A percentile compares a stretch with the other conserved stretches of the same genome.
phyloP scores from a whole-genome alignment of 2,797 vertebrate genomes.

The Monodelphis domestica region DNA sequence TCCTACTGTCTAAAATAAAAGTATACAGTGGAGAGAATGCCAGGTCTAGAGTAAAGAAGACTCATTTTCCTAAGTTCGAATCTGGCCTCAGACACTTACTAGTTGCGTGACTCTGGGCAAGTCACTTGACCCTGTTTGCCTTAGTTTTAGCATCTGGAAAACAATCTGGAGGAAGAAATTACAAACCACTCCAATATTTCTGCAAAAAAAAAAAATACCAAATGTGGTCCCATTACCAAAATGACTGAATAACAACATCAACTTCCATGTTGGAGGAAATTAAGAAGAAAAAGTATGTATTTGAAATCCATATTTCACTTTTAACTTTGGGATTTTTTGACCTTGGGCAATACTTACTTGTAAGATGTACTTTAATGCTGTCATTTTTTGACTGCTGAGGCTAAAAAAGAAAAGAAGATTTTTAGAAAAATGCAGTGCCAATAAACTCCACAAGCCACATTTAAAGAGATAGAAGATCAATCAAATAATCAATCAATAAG shows the following conservation, averaged over 20 bases:
- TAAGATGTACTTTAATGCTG: conserved; percentile 60
- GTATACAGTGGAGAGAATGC: no score
- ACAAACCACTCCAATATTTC: no score
- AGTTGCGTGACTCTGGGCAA: no score
- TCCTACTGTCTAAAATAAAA: conserved; percentile 12
- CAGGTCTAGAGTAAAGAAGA: no score
- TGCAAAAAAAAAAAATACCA: no score
- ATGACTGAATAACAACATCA: background rate
- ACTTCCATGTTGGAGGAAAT: conserved; percentile 18
- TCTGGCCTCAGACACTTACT: no score
- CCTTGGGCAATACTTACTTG: conserved; percentile 67
- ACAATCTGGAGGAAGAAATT: no score
- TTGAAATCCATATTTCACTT: background rate
- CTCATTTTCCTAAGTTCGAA: no score
- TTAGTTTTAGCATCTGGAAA: no score
- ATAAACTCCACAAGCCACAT: background rate
- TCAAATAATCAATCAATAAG: background rate
- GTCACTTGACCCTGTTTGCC: no score
- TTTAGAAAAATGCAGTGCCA: conserved; percentile 38
- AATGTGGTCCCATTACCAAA: no score
- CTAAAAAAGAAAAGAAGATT: conserved; percentile 20
- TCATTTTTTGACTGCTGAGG: conserved; percentile 51
- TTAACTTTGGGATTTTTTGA: conserved; percentile 30
- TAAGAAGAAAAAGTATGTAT: background rate
- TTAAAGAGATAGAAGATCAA: background rate